Percentiles rank a stretch among this genome's conserved stretches.
Evolutionary conservation across 2,888 invertebrate genomes (phyloP).

Genomic region (Frankliniella fusca): DNA sequence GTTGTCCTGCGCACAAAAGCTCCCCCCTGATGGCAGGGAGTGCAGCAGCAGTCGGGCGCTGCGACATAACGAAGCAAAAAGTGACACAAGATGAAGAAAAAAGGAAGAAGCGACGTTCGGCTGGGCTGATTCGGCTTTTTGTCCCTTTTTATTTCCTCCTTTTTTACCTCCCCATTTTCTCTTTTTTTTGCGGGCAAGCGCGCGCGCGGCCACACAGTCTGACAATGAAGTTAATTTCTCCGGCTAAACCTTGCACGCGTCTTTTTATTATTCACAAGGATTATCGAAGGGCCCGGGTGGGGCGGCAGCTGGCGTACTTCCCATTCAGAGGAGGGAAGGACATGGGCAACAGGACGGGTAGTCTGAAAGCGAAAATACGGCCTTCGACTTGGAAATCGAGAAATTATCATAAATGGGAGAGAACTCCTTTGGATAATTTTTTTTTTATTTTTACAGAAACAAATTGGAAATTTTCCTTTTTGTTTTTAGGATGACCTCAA

Average conservation of each 20-base stretch:
- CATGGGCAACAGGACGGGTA: too few relatives aligned
- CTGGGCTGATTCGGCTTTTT: slow-evolving; percentile 7
- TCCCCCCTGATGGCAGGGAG: neutral
- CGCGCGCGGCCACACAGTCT: neutral
- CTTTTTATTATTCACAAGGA: neutral
- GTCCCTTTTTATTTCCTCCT: neutral
- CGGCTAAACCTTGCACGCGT: slow-evolving; percentile 1
- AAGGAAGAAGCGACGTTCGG: neutral
- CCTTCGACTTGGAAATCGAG: too few relatives aligned
- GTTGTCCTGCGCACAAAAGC: neutral
- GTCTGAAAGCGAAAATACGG: too few relatives aligned
- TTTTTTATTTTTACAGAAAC: too few relatives aligned
- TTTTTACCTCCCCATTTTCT: too few relatives aligned
- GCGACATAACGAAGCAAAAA: neutral
- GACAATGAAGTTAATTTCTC: slow-evolving; percentile 21
- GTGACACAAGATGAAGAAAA: slow-evolving; percentile 11
- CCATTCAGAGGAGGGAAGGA: neutral
- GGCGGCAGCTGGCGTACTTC: neutral
- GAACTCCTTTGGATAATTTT: too few relatives aligned
- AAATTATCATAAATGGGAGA: too few relatives aligned
- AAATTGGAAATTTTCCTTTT: too few relatives aligned
- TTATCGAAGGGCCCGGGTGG: neutral
- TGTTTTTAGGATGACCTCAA: too few relatives aligned
- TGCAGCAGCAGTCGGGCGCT: neutral
- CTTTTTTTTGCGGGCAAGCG: too few relatives aligned